A percentile compares a stretch with the other conserved stretches of the same genome.
phyloP scores from a whole-genome alignment of 2,113 vertebrate genomes.

The Callorhinus ursinus region DNA sequence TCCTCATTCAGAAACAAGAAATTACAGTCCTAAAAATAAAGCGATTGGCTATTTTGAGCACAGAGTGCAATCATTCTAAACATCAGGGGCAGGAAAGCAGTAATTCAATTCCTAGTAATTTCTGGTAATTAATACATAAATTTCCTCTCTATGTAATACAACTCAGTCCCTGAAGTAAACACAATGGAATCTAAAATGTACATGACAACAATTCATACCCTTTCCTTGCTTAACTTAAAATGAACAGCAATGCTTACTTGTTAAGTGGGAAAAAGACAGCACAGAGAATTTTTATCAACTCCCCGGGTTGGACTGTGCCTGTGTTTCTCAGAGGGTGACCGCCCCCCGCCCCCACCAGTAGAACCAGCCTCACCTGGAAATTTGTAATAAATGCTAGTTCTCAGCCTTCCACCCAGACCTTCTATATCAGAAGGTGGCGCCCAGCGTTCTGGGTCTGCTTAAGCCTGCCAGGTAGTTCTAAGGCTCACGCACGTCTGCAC shows the following conservation, averaged over 20 bases:
- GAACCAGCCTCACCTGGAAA: background rate
- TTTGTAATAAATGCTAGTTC: background rate
- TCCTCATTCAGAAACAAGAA: constrained; percentile 14
- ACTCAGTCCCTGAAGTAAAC: background rate
- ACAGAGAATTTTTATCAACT: background rate
- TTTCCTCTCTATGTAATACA: background rate
- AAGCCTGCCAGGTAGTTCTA: background rate
- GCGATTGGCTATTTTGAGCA: background rate
- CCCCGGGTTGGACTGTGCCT: background rate
- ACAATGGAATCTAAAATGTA: background rate
- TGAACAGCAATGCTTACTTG: background rate
- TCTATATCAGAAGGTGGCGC: background rate
- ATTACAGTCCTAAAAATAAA: constrained; percentile 27
- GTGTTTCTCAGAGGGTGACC: background rate
- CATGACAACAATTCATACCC: background rate
- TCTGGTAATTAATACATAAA: constrained; percentile 1
- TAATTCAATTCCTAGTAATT: background rate
- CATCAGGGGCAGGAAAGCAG: background rate
- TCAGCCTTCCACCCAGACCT: background rate
- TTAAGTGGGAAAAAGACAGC: background rate
- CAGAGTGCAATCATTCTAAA: background rate
- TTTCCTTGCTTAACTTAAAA: background rate
- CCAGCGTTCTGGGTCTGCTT: background rate
- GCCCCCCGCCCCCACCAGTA: too few species aligned
- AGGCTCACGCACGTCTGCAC: accelerated